These are phyloP conservation scores for Mystacornis crossleyi DNA, from an alignment of 2,113 vertebrate genomes.

Conservation along the genomic window DNA sequence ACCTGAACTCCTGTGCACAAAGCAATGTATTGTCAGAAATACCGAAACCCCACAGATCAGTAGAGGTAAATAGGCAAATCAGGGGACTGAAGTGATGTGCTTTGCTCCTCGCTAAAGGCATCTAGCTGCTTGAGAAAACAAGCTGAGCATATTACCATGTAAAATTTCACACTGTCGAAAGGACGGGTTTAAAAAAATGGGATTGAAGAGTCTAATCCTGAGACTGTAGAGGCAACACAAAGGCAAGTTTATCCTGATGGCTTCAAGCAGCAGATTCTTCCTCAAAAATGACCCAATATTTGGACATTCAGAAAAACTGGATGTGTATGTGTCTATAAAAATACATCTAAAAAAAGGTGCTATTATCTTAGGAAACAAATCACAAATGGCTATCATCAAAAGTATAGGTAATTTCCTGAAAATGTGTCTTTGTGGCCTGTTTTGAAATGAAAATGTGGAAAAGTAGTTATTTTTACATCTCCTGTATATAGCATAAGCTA, in stretches of 20 bases:
- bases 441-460: not conserved
- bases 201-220: not conserved
- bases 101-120: not conserved
- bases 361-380: not conserved
- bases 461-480: not conserved
- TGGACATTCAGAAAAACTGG: not conserved
- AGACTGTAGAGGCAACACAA: not conserved
- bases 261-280: not conserved
- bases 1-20: not conserved
- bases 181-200: not conserved
- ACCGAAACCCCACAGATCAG: not conserved
- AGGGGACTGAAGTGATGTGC: not conserved
- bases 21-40: not conserved
- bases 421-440: not conserved
- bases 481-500: not conserved
- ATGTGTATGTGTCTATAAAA: not conserved
- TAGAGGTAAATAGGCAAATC: not conserved
- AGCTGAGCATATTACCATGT: not conserved
- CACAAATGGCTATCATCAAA: not conserved
- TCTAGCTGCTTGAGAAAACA: not conserved
- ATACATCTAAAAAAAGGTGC: accelerated
- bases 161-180: not conserved
- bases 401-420: not conserved
- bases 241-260: not conserved
- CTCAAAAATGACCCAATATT: not conserved